Evolutionary conservation across 2,113 vertebrate species (phyloP).

Genomic region (Strix aluco): DNA sequence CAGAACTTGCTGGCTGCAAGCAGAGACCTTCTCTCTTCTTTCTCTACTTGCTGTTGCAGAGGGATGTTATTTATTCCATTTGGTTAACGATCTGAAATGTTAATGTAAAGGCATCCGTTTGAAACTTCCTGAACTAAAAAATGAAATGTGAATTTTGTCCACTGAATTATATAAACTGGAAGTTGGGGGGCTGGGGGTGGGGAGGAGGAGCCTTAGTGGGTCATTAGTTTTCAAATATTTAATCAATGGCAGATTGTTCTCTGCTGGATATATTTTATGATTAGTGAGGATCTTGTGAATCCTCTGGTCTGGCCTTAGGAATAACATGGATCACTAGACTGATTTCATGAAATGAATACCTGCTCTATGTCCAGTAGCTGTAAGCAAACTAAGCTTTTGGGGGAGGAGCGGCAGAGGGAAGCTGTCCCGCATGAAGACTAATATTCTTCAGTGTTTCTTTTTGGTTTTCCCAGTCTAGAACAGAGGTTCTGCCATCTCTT

Average conservation of each 20-base stretch:
- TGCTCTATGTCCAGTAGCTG: not conserved
- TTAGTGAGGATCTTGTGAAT: not conserved
- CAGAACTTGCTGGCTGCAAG: slow-evolving; percentile 46
- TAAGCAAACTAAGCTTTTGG: not conserved
- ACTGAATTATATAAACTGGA: not conserved
- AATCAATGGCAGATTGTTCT: slow-evolving; percentile 29
- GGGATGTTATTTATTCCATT: not conserved
- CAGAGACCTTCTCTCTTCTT: slow-evolving; percentile 9
- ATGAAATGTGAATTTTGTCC: not conserved
- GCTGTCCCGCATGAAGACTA: not conserved
- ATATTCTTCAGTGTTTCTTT: not conserved
- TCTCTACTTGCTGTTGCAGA: slow-evolving; percentile 5
- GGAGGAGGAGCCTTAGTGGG: not conserved
- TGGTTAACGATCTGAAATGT: slow-evolving; percentile 4
- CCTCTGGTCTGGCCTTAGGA: not conserved
- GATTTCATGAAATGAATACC: not conserved
- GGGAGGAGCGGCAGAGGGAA: not conserved
- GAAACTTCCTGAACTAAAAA: not conserved
- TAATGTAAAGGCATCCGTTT: not conserved
- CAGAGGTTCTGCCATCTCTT: not conserved
- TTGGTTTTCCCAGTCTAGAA: not conserved
- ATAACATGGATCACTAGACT: not conserved
- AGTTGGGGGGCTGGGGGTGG: not conserved
- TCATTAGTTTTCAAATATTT: not conserved
- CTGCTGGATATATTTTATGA: slow-evolving; percentile 12